Base-by-base conservation (phyloP, 1,140 invertebrate genomes). In the Papilio aristodemus region DNA sequence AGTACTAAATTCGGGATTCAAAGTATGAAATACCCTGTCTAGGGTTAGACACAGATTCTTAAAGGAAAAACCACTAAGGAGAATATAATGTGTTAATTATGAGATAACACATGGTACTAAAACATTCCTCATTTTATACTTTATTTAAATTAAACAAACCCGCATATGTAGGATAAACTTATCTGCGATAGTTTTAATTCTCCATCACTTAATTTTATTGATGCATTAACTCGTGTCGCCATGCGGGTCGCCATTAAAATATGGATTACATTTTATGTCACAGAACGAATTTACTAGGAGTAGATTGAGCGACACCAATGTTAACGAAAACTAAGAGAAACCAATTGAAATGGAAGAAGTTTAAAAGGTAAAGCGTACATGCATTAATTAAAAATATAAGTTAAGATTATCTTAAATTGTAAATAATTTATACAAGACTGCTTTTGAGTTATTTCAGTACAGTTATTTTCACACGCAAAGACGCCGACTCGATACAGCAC, bases 121-220 rank as follows among this genome's bases (percentile, higher is more conserved):
- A 63, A 38, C 7, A 22, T 32, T 67, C 57, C 8, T 62, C 17
- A 14, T 50, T 50, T 62, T 38, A 14, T 62, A 19, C 10, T 14
- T 39, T 38, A 38, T 62, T 62, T 38, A 36, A 62, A 39, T 62
- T 38, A 36, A 62, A 39, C 32, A 13, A 36, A n/a, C 83, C 83
- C 83, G 83, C 81, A 85, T 85, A 71, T 68, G 75, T 78, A 77
- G 59, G 66, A 66, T 46, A 66, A 66, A 32, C 60, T 81, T 85
- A 82, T 83, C 77, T 79, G 74, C 72, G 76, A 74, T 78, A 78
- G 71, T 79, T 80, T 81, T 85, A 83, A 80, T 80, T 84, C 79
- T 71, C 72, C 74, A 67, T 76, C 73, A 80, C 76, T 81, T 83
- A 80, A 71, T 83, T 83, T 85, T 84, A 83, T 85, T 85, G 78